Conservation (phyloP, 2,113 vertebrate species). For the Bubo blakistoni region DNA sequence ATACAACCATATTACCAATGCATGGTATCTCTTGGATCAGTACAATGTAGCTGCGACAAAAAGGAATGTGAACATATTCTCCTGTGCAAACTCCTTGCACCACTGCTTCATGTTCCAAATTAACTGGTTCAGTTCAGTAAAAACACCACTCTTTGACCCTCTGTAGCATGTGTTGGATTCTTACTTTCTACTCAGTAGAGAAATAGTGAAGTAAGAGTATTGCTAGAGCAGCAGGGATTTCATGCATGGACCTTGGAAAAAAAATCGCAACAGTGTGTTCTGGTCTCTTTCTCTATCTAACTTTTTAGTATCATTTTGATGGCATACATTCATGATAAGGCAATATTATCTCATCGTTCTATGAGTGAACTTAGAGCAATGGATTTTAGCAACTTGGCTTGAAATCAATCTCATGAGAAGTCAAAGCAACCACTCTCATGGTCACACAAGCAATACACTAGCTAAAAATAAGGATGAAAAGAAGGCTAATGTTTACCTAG, state of each 20-base stretch:
- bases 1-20: neutral
- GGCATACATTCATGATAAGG: neutral
- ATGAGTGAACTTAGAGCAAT: neutral
- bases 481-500: neutral
- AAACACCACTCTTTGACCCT: neutral
- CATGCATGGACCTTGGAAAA: neutral
- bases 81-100: neutral
- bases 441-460: neutral
- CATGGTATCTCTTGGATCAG: neutral
- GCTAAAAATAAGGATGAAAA: conserved; percentile 2
- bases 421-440: neutral
- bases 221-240: neutral
- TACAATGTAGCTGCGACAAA: neutral
- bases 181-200: neutral
- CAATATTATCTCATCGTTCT: neutral
- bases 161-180: neutral
- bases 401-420: neutral
- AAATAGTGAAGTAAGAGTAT: neutral
- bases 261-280: neutral
- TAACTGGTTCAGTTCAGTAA: neutral
- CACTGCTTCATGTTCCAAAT: neutral
- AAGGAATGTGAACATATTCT: neutral
- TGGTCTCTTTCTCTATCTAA: neutral
- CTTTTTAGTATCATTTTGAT: neutral
- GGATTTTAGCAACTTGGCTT: neutral